Base-by-base conservation (phyloP, 1,140 invertebrate species). In the Tetramorium alpestre region DNA sequence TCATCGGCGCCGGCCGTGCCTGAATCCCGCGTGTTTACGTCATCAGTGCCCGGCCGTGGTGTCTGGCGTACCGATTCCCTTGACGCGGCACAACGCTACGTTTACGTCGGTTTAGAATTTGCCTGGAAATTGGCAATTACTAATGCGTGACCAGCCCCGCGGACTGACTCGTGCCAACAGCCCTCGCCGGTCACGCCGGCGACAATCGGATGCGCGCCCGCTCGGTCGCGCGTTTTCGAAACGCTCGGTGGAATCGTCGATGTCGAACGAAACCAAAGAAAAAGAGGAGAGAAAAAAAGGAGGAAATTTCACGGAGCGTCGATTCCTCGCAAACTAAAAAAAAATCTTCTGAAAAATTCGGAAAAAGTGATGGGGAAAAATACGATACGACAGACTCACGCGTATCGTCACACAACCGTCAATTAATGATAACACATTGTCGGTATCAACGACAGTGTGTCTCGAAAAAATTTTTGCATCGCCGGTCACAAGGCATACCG, bases 81-180 rank as follows among this genome's bases (percentile, higher is more conserved):
- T 51, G 89, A 77, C 60, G 86, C 77, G 78, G 69, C 87, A 87
- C 89, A 84, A 54, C 86, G 72, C 84, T 67, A 56, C 65, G 85
- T 90, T 91, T 90, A 88, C 76, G 85, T 85, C 85, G 76, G 78
- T 60, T 87, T 87, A 73, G 28, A 80, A 49, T 64, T 87, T 81
- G 62, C 67, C 25, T 87, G 87, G 89, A 90, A 91, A 90, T 90
- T 91, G 90, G 54, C 89, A 89, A 91, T 91, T 91, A 90, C 90
- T 89, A 91, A 91, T 91, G 90, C 90, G 90, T 91, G 89, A 88
- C 89, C 89, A 75, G 86, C 54, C 49, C 69, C 89, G 72, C 58
- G 75, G 49, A 90, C 65, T 64, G 28, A 81, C 75, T 80, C 60
- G 51, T 72, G 86, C 78, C 75, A 75, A 84, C 77, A 51, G 76